Evolutionary conservation across 1,140 invertebrate genomes (phyloP).

Genomic region (Brachionus rotundiformis): DNA sequence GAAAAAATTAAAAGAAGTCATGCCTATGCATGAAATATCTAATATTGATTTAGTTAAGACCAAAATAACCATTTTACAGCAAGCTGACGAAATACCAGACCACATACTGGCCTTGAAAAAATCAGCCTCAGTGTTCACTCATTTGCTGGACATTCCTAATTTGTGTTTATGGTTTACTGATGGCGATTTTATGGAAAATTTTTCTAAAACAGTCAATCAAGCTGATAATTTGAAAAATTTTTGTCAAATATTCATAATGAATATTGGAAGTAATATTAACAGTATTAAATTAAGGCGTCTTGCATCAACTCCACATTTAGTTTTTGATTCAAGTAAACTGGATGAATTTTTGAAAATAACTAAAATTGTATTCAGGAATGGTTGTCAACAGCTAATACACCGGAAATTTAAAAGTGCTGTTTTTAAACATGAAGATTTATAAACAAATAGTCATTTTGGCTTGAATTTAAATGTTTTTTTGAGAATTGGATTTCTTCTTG

Average conservation of each 20-base stretch:
- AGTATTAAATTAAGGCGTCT: neutral
- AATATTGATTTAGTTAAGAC: neutral
- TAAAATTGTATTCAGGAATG: neutral
- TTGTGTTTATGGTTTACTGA: conserved; percentile 20
- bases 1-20: neutral
- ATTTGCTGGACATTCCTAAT: neutral
- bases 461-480: too few species aligned
- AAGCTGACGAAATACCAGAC: neutral
- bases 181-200: neutral
- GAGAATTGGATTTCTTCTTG: too few species aligned
- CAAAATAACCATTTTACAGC: neutral
- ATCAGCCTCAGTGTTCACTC: neutral
- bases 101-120: conserved; percentile 12
- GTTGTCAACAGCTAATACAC: neutral
- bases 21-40: neutral
- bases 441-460: too few species aligned
- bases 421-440: neutral
- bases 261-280: neutral
- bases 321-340: neutral
- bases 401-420: too few species aligned
- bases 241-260: conserved; percentile 14
- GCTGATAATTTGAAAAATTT: neutral
- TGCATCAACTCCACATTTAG: neutral
- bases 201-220: neutral
- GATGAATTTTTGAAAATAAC: neutral